Conservation (phyloP, 2,888 invertebrate genomes). For the Cryptocephalus moraei region DNA sequence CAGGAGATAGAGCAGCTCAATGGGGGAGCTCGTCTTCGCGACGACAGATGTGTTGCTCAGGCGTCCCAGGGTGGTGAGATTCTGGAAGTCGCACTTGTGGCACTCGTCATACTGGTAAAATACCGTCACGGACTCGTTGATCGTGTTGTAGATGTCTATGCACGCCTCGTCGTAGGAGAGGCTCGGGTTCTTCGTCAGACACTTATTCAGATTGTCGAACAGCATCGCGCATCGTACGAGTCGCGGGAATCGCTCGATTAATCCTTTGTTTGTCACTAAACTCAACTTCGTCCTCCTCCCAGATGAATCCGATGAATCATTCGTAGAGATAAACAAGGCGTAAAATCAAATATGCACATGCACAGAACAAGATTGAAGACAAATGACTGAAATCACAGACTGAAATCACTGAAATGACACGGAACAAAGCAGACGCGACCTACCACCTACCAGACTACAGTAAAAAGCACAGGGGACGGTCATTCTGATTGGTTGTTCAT, state of each 20-base stretch:
- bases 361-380: no score
- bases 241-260: no score
- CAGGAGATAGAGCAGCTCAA: conserved; percentile 24
- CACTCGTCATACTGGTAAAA: conserved; percentile 36
- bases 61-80: conserved; percentile 21
- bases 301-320: neutral
- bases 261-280: no score
- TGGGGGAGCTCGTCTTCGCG: conserved; percentile 31
- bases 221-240: conserved; percentile 14
- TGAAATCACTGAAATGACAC: no score
- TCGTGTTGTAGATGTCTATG: conserved; percentile 31
- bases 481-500: no score
- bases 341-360: no score
- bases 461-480: no score
- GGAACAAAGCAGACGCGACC: no score
- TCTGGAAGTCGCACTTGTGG: conserved; percentile 32
- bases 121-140: conserved; percentile 23
- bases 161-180: conserved; percentile 36
- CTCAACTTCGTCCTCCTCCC: no score
- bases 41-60: conserved; percentile 26
- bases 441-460: no score
- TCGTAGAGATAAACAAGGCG: neutral
- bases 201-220: conserved; percentile 23
- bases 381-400: no score
- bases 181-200: conserved; percentile 20